Evolutionary conservation across 2,113 vertebrate genomes (phyloP).

Genomic region (Chamaea fasciata): DNA sequence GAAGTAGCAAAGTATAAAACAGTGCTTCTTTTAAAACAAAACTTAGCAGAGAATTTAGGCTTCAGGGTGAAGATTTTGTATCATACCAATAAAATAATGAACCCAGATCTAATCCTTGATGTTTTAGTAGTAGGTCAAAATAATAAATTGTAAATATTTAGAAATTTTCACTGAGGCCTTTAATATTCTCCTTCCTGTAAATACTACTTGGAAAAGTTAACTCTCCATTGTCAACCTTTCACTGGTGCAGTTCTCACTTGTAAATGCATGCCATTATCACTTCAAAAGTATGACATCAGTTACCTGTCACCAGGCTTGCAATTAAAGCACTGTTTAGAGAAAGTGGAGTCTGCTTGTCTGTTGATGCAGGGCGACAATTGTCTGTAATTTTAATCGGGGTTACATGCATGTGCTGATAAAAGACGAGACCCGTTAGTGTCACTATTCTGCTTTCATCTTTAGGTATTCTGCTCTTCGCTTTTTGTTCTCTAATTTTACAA

Average conservation of each 20-base stretch:
- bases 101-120: rapidly evolving
- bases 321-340: neutral
- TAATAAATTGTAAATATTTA: neutral
- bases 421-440: neutral
- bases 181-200: neutral
- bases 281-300: slow-evolving; percentile 9
- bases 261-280: neutral
- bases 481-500: neutral
- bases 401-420: neutral
- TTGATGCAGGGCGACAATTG: neutral
- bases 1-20: neutral
- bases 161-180: neutral
- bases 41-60: neutral
- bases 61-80: neutral
- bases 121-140: neutral
- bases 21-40: neutral
- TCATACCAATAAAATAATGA: neutral
- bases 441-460: neutral
- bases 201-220: neutral
- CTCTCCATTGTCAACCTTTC: neutral
- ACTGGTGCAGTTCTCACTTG: neutral
- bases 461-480: neutral
- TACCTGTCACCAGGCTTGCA: slow-evolving; percentile 7
- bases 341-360: neutral
- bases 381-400: neutral